Percentiles rank a stretch among this genome's conserved stretches.
Evolutionary conservation across 2,113 vertebrate genomes (phyloP).

Genomic region (Sebastes fasciatus): DNA sequence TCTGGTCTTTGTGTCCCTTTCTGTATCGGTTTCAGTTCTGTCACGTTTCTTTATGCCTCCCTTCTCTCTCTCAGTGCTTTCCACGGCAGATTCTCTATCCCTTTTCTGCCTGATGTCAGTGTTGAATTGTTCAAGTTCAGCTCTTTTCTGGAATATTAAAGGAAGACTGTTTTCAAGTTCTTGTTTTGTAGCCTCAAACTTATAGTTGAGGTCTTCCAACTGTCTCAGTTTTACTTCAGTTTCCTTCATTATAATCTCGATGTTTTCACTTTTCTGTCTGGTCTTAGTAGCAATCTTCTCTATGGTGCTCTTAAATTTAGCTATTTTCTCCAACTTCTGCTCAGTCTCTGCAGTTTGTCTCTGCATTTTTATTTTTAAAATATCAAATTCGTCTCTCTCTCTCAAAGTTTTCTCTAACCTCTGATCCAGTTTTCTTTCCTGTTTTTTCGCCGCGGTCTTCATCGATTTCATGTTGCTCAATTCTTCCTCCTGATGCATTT

Average conservation of each 20-base stretch:
- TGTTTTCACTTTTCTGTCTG: conserved; percentile 27
- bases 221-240: conserved; percentile 30
- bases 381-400: conserved; percentile 62
- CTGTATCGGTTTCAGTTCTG: neutral
- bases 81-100: neutral
- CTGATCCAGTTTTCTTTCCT: conserved; percentile 56
- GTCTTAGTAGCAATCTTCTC: conserved; percentile 24
- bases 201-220: conserved; percentile 21
- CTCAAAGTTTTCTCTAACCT: conserved; percentile 49
- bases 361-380: conserved; percentile 60
- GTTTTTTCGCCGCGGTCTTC: conserved; percentile 49
- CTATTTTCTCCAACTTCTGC: conserved; percentile 36
- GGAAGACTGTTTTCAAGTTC: conserved; percentile 2
- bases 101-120: conserved; percentile 8
- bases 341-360: conserved; percentile 21
- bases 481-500: conserved; percentile 48
- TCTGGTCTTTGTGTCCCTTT: conserved; percentile 7
- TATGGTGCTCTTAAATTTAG: conserved; percentile 14
- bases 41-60: neutral
- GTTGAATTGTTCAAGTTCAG: conserved; percentile 29
- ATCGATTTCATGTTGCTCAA: conserved; percentile 24
- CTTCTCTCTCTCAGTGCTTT: neutral
- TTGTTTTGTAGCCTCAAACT: conserved; percentile 33
- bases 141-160: conserved; percentile 18
- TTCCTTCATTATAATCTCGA: conserved; percentile 16